Conservation (phyloP, 2,797 vertebrate genomes). For the Fistularia commersonii region DNA sequence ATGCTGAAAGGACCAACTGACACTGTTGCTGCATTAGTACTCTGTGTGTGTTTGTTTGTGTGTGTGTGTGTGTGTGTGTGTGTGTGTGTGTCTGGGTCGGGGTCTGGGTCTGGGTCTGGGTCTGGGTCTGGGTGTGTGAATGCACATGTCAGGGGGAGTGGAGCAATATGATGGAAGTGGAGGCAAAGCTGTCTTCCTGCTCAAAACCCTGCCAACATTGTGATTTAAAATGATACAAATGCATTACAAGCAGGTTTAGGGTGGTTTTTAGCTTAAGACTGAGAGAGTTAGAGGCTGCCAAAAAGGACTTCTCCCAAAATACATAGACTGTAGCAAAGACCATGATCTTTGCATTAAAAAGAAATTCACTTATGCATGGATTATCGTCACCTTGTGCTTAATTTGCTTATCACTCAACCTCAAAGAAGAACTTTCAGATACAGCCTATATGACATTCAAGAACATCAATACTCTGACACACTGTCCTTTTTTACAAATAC, state of each 20-base stretch:
- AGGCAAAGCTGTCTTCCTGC: conserved; percentile 47
- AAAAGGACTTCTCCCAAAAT: conserved; percentile 35
- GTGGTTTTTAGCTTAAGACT: conserved; percentile 16
- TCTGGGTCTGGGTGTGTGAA: conserved; percentile 6
- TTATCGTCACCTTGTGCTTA: no score
- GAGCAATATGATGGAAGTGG: conserved; percentile 39
- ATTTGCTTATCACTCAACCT: no score
- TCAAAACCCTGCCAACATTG: conserved; percentile 47
- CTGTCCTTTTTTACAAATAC: no score
- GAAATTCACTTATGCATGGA: no score
- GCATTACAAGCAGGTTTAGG: conserved; percentile 21
- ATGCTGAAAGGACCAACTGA: conserved; percentile 60
- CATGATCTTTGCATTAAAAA: no score
- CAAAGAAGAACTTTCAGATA: no score
- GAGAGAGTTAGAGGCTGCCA: conserved; percentile 24
- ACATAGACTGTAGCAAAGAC: conserved; percentile 8
- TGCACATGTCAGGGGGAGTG: conserved; percentile 4
- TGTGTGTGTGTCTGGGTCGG: conserved; percentile 11
- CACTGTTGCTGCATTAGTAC: conserved; percentile 32
- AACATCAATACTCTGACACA: no score
- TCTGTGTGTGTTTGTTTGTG: no score
- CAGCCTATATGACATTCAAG: no score
- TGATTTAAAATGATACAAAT: conserved; percentile 59
- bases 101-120: conserved; percentile 3
- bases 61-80: neutral